Evolutionary conservation across 2,888 invertebrate species (phyloP).

Genomic region (Schrankia costaestrigalis): DNA sequence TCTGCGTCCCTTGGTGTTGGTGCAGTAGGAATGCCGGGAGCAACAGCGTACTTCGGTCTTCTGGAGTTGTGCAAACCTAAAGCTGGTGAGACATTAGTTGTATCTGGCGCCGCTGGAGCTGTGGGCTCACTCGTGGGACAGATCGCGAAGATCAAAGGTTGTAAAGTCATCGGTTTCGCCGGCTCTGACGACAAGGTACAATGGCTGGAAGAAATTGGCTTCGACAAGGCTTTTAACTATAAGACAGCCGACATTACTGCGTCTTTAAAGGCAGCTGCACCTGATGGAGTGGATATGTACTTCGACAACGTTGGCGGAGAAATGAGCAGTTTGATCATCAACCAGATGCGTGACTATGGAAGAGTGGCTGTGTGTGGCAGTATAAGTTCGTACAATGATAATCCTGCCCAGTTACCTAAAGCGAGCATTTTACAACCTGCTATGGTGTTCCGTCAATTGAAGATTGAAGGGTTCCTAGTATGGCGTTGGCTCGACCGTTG

Average conservation of each 20-base stretch:
- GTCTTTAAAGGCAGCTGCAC: constrained; percentile 76
- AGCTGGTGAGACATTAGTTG: constrained; percentile 84
- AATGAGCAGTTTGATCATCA: constrained; percentile 76
- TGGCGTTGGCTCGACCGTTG: constrained; percentile 75
- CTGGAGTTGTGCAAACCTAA: constrained; percentile 84
- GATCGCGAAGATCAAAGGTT: constrained; percentile 86
- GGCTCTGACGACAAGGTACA: constrained; percentile 56
- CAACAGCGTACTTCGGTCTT: constrained; percentile 86
- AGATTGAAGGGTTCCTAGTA: constrained; percentile 82
- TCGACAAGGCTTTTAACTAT: constrained; percentile 86
- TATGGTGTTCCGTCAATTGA: constrained; percentile 79
- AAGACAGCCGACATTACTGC: constrained; percentile 78
- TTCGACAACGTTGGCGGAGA: constrained; percentile 88
- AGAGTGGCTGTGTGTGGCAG: constrained; percentile 77
- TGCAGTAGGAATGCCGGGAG: constrained; percentile 84
- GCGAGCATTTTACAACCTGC: constrained; percentile 74
- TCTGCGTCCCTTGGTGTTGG: constrained; percentile 82
- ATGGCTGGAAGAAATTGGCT: constrained; percentile 82
- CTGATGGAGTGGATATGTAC: constrained; percentile 84
- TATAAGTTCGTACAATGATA: constrained; percentile 58
- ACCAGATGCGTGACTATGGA: constrained; percentile 80
- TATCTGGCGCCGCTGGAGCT: constrained; percentile 81
- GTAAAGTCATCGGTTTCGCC: constrained; percentile 84
- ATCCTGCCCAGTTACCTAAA: constrained; percentile 39
- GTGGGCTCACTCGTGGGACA: constrained; percentile 88